These are phyloP conservation scores for Drosophila tsacasi DNA, from an alignment of 1,140 invertebrate genomes.

Conservation along the genomic window DNA sequence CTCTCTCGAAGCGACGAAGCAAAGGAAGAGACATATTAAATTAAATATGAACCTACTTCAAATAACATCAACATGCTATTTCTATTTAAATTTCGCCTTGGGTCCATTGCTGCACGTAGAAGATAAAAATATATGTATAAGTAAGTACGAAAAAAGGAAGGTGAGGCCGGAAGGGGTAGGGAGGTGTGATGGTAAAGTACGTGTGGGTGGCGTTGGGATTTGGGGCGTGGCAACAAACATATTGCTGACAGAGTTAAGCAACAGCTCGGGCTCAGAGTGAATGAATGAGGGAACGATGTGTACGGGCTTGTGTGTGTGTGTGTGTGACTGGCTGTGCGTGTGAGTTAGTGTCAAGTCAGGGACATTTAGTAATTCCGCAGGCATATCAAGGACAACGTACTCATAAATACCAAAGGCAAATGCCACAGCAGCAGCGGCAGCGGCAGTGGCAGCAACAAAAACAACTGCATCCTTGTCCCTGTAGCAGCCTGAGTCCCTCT, in stretches of 20 bases:
- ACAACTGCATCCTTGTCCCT: conserved; percentile 56
- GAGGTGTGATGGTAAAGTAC: conserved; percentile 7
- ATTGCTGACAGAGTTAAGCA: conserved; percentile 74
- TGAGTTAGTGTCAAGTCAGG: conserved; percentile 80
- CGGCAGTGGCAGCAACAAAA: conserved; percentile 41
- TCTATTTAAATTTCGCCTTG: conserved; percentile 77
- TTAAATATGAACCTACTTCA: conserved; percentile 80
- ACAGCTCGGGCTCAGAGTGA: conserved; percentile 54
- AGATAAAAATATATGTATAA: conserved; percentile 70
- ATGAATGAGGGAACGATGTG: conserved; percentile 59
- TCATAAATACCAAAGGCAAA: conserved; percentile 83
- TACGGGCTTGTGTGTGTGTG: conserved; percentile 38
- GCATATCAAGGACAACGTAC: conserved; percentile 84
- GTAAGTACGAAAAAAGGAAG: conserved; percentile 27
- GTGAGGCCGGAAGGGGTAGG: neutral
- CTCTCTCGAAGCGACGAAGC: neutral
- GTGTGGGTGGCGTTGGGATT: conserved; percentile 43
- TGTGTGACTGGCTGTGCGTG: conserved; percentile 30
- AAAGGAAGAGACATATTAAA: conserved; percentile 62
- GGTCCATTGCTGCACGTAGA: conserved; percentile 73
- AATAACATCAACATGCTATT: conserved; percentile 80
- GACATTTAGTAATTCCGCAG: conserved; percentile 81
- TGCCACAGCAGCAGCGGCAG: conserved; percentile 60
- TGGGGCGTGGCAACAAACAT: conserved; percentile 67
- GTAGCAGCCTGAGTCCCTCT: neutral